A percentile compares a stretch with the other conserved stretches of the same genome.
Conservation (phyloP, 2,797 vertebrate species). For the Eupleurogrammus muticus region DNA sequence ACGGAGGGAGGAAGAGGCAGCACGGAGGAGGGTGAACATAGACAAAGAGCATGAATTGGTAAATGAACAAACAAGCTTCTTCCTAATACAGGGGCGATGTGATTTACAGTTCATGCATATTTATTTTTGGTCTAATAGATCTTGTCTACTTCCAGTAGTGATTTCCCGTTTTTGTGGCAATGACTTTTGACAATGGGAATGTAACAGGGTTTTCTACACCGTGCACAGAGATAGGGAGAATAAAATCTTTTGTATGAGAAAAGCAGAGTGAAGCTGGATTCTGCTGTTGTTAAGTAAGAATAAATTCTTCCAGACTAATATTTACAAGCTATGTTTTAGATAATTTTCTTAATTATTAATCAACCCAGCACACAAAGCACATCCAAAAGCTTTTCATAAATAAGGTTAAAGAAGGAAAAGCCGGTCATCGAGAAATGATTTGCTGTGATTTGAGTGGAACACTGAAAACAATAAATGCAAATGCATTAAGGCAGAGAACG, state of each 20-base stretch:
- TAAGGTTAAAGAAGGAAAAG: conserved; percentile 4
- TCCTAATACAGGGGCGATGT: neutral
- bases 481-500: neutral
- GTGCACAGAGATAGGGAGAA: neutral
- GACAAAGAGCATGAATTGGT: conserved; percentile 2
- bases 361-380: neutral
- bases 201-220: neutral
- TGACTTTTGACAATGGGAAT: conserved; percentile 27
- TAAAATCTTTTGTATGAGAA: conserved; percentile 18
- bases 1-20: neutral
- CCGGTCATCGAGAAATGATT: conserved; percentile 14
- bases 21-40: neutral
- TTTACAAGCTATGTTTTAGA: conserved; percentile 7
- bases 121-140: conserved; percentile 11
- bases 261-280: conserved; percentile 7
- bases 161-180: conserved; percentile 9
- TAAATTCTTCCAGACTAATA: conserved; percentile 28
- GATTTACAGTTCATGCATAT: conserved; percentile 15
- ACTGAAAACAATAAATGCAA: conserved; percentile 8
- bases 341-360: conserved; percentile 1
- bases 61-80: conserved; percentile 17
- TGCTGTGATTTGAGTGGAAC: conserved; percentile 6
- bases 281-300: conserved; percentile 20
- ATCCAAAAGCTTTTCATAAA: conserved; percentile 5
- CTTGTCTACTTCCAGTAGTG: conserved; percentile 16